Percentiles rank a stretch among this genome's conserved stretches.
Conservation (phyloP, 2,888 invertebrate species). For the Acanthoscelides obtectus region DNA sequence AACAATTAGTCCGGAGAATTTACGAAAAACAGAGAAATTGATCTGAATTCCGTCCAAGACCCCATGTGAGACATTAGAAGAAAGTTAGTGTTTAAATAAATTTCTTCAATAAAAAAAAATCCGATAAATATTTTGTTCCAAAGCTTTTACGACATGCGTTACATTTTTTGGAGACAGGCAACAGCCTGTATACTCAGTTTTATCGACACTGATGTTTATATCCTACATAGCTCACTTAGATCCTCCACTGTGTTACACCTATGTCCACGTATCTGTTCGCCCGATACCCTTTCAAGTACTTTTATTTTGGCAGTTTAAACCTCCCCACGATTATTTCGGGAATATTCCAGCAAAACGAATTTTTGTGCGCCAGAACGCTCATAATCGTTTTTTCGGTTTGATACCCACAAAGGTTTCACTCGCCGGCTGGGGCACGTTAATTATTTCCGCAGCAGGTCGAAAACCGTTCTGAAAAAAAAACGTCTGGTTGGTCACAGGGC, state of each 20-base stretch:
- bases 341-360: neutral
- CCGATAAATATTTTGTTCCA: too few relatives aligned
- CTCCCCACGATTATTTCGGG: neutral
- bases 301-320: neutral
- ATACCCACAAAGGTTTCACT: neutral
- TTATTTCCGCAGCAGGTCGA: neutral
- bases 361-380: neutral
- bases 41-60: too few relatives aligned
- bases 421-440: neutral
- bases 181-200: too few relatives aligned
- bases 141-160: too few relatives aligned
- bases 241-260: neutral
- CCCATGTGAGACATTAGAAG: too few relatives aligned
- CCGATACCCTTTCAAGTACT: neutral
- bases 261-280: neutral
- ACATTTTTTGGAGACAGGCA: too few relatives aligned
- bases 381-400: neutral
- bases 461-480: neutral
- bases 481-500: neutral
- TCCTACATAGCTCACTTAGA: too few relatives aligned
- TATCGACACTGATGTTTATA: too few relatives aligned
- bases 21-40: too few relatives aligned
- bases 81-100: too few relatives aligned
- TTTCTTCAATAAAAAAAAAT: too few relatives aligned
- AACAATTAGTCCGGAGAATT: too few relatives aligned